Base-by-base conservation (phyloP, 2,797 vertebrate genomes). In the Leptodactylus fallax region DNA sequence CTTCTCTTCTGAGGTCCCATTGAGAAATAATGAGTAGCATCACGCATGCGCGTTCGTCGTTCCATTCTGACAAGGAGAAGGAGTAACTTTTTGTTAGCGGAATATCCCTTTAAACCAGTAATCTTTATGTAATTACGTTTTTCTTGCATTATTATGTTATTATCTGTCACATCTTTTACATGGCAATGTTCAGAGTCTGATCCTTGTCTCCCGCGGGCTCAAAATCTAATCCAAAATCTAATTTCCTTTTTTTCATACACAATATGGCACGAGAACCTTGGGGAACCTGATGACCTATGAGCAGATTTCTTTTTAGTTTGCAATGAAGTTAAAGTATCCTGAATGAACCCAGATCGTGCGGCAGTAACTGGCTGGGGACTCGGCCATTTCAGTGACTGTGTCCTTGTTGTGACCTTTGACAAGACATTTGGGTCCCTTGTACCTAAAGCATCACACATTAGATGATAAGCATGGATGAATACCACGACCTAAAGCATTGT, bases 351-450 rank as follows among this genome's bases (percentile, higher is more conserved):
- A 19, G 17, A 19, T 17, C 8, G 36, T 21, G 9, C 7, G 49
- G 3, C 45, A 4, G 47, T 27, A n/a, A 7, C 3, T 19, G 36
- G 4, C 27, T 11, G 27, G 78, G 9, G 16, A 78, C 7, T 77
- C 12, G 5, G 23, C 25, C 12, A 27, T 67, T 45, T 71, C 7
- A 71, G 25, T 19, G 1, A 45, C 69, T 65, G 19, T 12, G 69
- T 36, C 21, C 53, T 84, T 45, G 67, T 9, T 25, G 19, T 74
- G 67, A 58, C 69, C 82, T 83, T 83, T 56, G 55, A 72, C 25
- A 58, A 45, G 27, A 74, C 69, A 72, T 36, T 84, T 60, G 16
- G 47, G 16, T 27, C 51, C 51, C 65, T 19, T 45, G 25, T 45
- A 45, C 45, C 83, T 17, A 16, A 63, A 63, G 55, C n/a, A 17